Evolutionary conservation across 2,113 vertebrate species (phyloP).

Genomic region (Lampris megalopsis): DNA sequence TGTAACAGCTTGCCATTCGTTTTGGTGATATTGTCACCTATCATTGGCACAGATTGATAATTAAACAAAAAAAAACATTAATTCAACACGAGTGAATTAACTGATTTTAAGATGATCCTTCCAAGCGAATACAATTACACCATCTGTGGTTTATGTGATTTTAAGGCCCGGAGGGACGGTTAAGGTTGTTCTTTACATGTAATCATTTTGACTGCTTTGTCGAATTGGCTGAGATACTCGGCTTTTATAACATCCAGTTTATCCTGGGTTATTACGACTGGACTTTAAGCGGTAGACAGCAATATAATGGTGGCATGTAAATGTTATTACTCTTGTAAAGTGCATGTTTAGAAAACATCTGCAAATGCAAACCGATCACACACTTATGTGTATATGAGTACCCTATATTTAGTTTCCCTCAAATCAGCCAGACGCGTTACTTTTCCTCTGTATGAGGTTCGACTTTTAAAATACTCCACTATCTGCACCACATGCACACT

Average conservation of each 20-base stretch:
- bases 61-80: constrained; percentile 37
- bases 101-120: constrained; percentile 50
- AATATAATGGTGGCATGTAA: too few species aligned
- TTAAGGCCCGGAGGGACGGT: constrained; percentile 36
- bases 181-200: constrained; percentile 47
- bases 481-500: not conserved
- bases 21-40: constrained; percentile 14
- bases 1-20: constrained; percentile 4
- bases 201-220: constrained; percentile 37
- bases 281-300: not conserved
- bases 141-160: constrained; percentile 61
- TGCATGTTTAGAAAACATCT: too few species aligned
- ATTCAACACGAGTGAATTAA: constrained; percentile 54
- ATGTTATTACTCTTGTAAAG: too few species aligned
- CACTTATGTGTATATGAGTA: too few species aligned
- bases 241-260: not conserved
- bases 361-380: too few species aligned
- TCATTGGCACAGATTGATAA: constrained; percentile 23
- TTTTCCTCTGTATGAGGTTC: too few species aligned
- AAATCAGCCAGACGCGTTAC: too few species aligned
- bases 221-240: constrained; percentile 15
- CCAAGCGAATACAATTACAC: constrained; percentile 55
- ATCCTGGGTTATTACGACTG: not conserved
- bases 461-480: too few species aligned
- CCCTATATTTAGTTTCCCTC: too few species aligned